These are phyloP conservation scores for Zaprionus kolodkinae DNA, from an alignment of 1,140 invertebrate genomes.

Conservation along the genomic window DNA sequence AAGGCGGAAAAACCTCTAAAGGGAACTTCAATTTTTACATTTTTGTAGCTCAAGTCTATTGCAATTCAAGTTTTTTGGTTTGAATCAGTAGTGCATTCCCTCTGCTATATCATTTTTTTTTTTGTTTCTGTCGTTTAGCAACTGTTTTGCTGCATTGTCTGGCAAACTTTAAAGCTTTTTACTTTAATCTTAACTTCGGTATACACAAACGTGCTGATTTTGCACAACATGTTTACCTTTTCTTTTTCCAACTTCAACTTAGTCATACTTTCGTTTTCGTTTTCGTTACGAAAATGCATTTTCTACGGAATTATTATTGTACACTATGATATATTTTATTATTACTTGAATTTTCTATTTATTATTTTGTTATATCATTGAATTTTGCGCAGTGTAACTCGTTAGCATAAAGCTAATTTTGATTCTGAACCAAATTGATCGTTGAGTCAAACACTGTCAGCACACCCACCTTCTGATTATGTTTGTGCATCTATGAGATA, in stretches of 20 bases:
- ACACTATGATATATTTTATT: neutral
- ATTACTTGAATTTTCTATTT: too few relatives aligned
- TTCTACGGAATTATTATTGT: neutral
- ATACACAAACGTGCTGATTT: slow-evolving; percentile 33
- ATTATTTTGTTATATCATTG: too few relatives aligned
- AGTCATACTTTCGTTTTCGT: slow-evolving; percentile 17
- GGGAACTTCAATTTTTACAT: neutral
- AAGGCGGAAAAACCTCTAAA: neutral
- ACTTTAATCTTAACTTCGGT: slow-evolving; percentile 31
- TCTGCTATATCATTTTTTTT: neutral
- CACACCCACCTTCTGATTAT: slow-evolving; percentile 58
- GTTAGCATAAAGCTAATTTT: slow-evolving; percentile 50
- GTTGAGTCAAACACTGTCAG: slow-evolving; percentile 48
- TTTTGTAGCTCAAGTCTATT: neutral
- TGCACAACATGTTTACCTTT: slow-evolving; percentile 11
- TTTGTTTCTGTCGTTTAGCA: neutral
- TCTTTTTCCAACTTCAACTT: neutral
- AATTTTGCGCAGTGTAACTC: slow-evolving; percentile 23
- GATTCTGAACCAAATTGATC: slow-evolving; percentile 3
- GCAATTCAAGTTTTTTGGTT: too few relatives aligned
- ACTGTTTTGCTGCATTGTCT: neutral
- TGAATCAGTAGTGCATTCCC: neutral
- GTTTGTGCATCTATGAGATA: slow-evolving; percentile 53
- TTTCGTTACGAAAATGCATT: slow-evolving; percentile 11
- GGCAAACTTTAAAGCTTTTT: neutral